Percentiles rank a stretch among this genome's conserved stretches.
phyloP scores from a whole-genome alignment of 1,140 invertebrate genomes.

The Dendrolimus punctatus region DNA sequence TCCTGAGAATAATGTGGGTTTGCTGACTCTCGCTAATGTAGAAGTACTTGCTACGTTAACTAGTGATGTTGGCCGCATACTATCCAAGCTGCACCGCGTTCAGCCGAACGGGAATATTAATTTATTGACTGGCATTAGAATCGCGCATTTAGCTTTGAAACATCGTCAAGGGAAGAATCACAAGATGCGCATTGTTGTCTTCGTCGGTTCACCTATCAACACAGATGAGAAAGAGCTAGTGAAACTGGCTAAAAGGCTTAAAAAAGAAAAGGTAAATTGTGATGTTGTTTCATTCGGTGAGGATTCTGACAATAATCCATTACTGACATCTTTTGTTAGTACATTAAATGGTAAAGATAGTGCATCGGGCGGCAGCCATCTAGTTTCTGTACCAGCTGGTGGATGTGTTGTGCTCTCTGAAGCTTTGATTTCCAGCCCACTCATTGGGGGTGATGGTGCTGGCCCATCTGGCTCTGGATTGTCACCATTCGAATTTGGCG shows the following conservation, averaged over 20 bases:
- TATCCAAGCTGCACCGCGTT: conserved; percentile 96
- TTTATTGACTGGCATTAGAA: conserved; percentile 93
- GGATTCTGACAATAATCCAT: conserved; percentile 87
- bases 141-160: conserved; percentile 97
- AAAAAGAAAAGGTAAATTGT: conserved; percentile 99
- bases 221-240: conserved; percentile 95
- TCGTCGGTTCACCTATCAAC: conserved; percentile 96
- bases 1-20: conserved; percentile 99
- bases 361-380: conserved; percentile 89
- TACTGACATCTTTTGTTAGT: conserved; percentile 94
- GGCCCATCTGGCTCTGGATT: conserved; percentile 89
- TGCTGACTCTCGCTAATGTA: conserved; percentile 94
- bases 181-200: conserved; percentile 98
- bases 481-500: conserved; percentile 96
- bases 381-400: conserved; percentile 96
- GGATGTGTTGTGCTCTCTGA: conserved; percentile 91
- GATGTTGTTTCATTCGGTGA: conserved; percentile 99
- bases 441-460: conserved; percentile 95
- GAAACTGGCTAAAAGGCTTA: conserved; percentile 96
- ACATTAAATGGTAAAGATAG: conserved; percentile 98
- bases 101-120: conserved; percentile 94
- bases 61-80: conserved; percentile 94
- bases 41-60: conserved; percentile 97
- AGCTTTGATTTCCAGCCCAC: conserved; percentile 94
- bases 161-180: conserved; percentile 99